These are phyloP conservation scores for Bos javanicus DNA, from an alignment of 2,113 vertebrate species.

Conservation along the genomic window DNA sequence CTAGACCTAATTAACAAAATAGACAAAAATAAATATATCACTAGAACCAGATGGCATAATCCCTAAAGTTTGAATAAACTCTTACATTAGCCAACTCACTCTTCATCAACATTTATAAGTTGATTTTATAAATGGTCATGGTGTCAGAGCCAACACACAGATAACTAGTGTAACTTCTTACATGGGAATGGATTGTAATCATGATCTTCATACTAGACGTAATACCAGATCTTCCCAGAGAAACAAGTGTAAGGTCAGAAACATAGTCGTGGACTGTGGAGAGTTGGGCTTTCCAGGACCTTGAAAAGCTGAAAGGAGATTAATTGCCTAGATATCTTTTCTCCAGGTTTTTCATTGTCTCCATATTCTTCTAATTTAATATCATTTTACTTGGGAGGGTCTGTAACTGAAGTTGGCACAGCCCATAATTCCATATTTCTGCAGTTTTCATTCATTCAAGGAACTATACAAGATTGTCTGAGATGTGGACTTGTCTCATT, in stretches of 20 bases:
- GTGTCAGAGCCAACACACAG: background rate
- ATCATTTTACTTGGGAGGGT: background rate
- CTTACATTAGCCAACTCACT: slow-evolving; percentile 31
- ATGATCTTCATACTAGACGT: background rate
- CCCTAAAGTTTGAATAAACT: slow-evolving; percentile 39
- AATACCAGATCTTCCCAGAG: background rate
- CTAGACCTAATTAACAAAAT: slow-evolving; percentile 43
- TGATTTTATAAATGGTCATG: slow-evolving; percentile 27
- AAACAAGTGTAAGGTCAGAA: slow-evolving; percentile 23
- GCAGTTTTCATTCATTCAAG: background rate
- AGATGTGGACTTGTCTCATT: slow-evolving; percentile 1
- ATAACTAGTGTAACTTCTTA: background rate
- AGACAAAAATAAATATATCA: slow-evolving; percentile 39
- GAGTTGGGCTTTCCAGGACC: background rate
- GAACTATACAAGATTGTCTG: background rate
- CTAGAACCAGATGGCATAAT: slow-evolving; percentile 24
- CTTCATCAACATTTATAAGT: slow-evolving; percentile 33
- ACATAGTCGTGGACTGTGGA: background rate
- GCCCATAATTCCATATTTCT: background rate
- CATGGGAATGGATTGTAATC: background rate
- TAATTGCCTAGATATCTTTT: background rate
- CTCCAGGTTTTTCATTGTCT: background rate
- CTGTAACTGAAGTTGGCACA: background rate
- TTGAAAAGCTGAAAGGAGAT: background rate
- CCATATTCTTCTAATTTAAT: background rate